Evolutionary conservation across 2,797 vertebrate species (phyloP).

Genomic region (Leontopithecus rosalia): DNA sequence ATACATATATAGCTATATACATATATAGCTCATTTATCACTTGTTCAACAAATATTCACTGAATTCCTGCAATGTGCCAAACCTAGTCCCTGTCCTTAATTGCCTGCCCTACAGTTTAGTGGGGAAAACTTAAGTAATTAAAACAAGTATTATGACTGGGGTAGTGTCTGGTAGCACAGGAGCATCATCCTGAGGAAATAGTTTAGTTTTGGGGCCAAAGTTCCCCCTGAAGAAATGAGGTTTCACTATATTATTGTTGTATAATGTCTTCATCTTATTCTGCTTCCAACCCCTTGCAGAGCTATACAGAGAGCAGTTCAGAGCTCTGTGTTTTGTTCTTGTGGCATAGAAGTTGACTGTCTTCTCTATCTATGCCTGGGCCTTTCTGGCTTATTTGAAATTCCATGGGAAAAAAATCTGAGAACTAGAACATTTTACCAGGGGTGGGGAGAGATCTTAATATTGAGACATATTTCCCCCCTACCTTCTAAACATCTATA

Average conservation of each 20-base stretch:
- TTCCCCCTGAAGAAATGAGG: not conserved
- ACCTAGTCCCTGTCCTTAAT: not conserved
- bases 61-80: not conserved
- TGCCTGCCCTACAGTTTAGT: not conserved
- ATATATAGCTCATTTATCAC: not conserved
- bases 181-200: not conserved
- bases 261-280: not conserved
- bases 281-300: not conserved
- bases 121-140: not conserved
- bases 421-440: not conserved
- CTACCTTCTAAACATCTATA: not conserved
- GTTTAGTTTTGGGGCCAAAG: not conserved
- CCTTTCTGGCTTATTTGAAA: not conserved
- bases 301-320: rapidly evolving
- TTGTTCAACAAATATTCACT: not conserved
- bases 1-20: not conserved
- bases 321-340: not conserved
- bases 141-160: not conserved
- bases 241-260: not conserved
- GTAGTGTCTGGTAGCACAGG: not conserved
- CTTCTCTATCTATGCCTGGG: not conserved
- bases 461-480: not conserved
- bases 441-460: not conserved
- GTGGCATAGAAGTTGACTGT: not conserved
- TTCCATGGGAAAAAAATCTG: not conserved